Conservation (phyloP, 2,888 invertebrate species). For the Cecidostiba fungosa region DNA sequence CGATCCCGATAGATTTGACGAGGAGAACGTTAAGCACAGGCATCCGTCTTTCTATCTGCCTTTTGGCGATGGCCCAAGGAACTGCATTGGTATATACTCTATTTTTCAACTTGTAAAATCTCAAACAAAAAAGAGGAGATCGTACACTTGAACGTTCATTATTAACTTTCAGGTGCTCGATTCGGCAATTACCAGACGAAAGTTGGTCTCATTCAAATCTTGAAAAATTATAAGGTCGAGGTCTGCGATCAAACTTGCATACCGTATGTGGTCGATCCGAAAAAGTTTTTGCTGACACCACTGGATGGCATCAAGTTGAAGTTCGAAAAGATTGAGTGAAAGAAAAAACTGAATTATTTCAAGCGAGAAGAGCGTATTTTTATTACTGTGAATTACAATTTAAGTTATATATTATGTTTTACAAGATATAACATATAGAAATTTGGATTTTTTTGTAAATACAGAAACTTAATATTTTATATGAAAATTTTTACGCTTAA, state of each 20-base stretch:
- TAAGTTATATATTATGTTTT: too few species aligned
- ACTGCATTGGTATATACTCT: slow-evolving; percentile 73
- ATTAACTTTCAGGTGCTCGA: slow-evolving; percentile 66
- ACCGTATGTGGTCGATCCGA: slow-evolving; percentile 69
- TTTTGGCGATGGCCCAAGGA: slow-evolving; percentile 75
- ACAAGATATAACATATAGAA: too few species aligned
- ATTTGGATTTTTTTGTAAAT: too few species aligned
- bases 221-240: slow-evolving; percentile 74
- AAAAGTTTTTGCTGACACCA: slow-evolving; percentile 69
- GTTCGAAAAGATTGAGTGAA: slow-evolving; percentile 67
- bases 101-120: neutral
- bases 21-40: slow-evolving; percentile 62
- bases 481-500: too few species aligned
- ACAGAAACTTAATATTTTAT: too few species aligned
- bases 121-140: neutral
- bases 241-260: slow-evolving; percentile 73
- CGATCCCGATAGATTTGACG: slow-evolving; percentile 71
- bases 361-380: too few species aligned
- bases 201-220: slow-evolving; percentile 74
- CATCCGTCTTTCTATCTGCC: slow-evolving; percentile 70
- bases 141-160: neutral
- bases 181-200: slow-evolving; percentile 76
- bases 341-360: too few species aligned
- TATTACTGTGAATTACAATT: too few species aligned
- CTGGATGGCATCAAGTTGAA: slow-evolving; percentile 72